phyloP scores from a whole-genome alignment of 2,797 vertebrate species.

The Lepidocolaptes lacrymiger region DNA sequence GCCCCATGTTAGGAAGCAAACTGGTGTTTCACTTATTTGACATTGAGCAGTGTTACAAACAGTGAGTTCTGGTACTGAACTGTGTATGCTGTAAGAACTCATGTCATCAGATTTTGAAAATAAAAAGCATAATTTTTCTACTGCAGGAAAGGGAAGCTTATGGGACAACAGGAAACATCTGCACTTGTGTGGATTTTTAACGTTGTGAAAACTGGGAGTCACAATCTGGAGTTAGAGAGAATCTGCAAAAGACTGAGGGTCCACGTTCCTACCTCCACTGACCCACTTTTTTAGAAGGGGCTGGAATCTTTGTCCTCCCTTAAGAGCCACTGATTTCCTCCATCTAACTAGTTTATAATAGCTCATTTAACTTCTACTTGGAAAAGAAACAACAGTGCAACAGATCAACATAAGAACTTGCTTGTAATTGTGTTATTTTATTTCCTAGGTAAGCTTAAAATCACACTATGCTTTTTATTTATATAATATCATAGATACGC shows the following conservation, averaged over 20 bases:
- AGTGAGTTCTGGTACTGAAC: not conserved
- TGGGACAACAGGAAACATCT: not conserved
- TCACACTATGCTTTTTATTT: not conserved
- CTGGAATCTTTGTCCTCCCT: not conserved
- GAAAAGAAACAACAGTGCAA: not conserved
- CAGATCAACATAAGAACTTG: not conserved
- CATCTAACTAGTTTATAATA: not conserved
- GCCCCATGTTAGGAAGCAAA: not conserved
- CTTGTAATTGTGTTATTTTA: not conserved
- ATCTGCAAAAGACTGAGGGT: not conserved
- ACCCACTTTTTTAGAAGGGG: not conserved
- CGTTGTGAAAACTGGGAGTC: not conserved
- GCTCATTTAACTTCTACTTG: not conserved
- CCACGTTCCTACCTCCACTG: fast-evolving
- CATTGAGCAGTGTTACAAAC: not conserved
- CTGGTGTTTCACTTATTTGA: not conserved
- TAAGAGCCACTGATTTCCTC: not conserved
- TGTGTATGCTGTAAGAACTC: not conserved
- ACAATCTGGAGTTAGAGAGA: not conserved
- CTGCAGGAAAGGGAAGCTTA: not conserved
- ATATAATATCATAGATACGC: not conserved
- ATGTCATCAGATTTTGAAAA: not conserved
- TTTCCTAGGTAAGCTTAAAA: not conserved
- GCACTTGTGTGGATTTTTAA: not conserved
- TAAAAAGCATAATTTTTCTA: not conserved